Conservation (phyloP, 2,888 invertebrate species). For the Unio delphinus region DNA sequence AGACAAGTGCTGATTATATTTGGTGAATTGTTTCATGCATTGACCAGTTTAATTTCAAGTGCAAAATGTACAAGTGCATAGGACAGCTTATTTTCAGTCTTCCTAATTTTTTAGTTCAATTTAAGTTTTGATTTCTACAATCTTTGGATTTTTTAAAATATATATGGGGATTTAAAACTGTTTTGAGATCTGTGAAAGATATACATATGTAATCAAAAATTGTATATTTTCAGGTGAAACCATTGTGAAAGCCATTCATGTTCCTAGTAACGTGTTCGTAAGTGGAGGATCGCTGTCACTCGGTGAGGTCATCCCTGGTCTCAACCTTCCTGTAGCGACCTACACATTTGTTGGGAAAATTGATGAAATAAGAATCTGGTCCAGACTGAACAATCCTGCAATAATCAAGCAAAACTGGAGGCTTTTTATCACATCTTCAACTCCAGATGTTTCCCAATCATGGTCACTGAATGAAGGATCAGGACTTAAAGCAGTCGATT, state of each 20-base stretch:
- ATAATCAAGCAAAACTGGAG: conserved; percentile 41
- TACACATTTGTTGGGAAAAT: conserved; percentile 44
- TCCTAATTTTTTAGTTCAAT: no score
- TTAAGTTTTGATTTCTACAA: no score
- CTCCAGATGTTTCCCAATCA: conserved; percentile 40
- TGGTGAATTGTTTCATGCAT: no score
- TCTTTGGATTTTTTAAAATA: no score
- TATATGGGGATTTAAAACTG: no score
- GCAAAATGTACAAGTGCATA: no score
- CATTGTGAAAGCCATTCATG: conserved; percentile 35
- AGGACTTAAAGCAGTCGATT: conserved; percentile 34
- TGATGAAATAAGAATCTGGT: conserved; percentile 55
- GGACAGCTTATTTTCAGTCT: no score
- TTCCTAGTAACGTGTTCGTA: conserved; percentile 25
- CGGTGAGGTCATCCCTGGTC: conserved; percentile 39
- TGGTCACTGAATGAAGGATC: conserved; percentile 52
- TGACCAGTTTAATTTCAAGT: no score
- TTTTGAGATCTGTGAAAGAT: no score
- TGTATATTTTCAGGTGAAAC: conserved; percentile 23
- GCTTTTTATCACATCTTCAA: conserved; percentile 25
- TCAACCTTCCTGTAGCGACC: conserved; percentile 17
- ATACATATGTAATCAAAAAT: no score
- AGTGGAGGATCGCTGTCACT: conserved; percentile 42
- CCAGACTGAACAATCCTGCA: conserved; percentile 46
- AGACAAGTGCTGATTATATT: no score